Percentiles rank a stretch among this genome's conserved stretches.
These are phyloP conservation scores for Bryconaethiops microstoma DNA, from an alignment of 2,797 vertebrate species.

Conservation along the genomic window DNA sequence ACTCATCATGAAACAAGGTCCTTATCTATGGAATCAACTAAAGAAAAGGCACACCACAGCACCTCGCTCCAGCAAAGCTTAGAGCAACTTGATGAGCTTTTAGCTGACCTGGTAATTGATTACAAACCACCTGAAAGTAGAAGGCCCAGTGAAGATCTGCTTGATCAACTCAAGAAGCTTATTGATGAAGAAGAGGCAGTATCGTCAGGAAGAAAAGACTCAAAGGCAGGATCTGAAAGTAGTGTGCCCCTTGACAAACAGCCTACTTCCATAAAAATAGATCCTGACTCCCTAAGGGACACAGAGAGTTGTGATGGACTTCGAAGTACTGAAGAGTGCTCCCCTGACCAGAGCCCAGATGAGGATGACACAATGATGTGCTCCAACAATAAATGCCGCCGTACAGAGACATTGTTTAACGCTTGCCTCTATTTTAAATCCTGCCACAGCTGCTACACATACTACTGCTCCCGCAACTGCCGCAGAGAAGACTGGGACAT, in stretches of 20 bases:
- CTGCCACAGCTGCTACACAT: slow-evolving; percentile 98
- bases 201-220: slow-evolving; percentile 74
- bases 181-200: slow-evolving; percentile 82
- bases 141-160: slow-evolving; percentile 81
- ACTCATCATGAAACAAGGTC: slow-evolving; percentile 65
- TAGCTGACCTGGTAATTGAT: slow-evolving; percentile 95
- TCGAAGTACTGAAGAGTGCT: slow-evolving; percentile 84
- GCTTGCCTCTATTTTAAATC: slow-evolving; percentile 99
- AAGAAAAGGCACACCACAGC: slow-evolving; percentile 78
- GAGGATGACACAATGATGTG: slow-evolving; percentile 98
- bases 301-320: slow-evolving; percentile 75
- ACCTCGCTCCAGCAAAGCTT: slow-evolving; percentile 90
- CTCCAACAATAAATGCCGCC: slow-evolving; percentile 93
- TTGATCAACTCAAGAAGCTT: slow-evolving; percentile 89
- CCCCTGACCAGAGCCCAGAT: slow-evolving; percentile 91
- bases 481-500: slow-evolving; percentile 95
- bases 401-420: slow-evolving; percentile 94
- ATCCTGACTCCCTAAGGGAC: slow-evolving; percentile 71
- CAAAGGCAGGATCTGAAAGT: slow-evolving; percentile 66
- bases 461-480: slow-evolving; percentile 96
- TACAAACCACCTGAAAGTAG: slow-evolving; percentile 84
- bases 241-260: slow-evolving; percentile 84
- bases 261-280: slow-evolving; percentile 80
- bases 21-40: slow-evolving; percentile 68
- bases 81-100: slow-evolving; percentile 94